Evolutionary conservation across 2,888 invertebrate species (phyloP), one percentile per base, ranked within the genome.

Genomic region (Ferrisia virgata): DNA sequence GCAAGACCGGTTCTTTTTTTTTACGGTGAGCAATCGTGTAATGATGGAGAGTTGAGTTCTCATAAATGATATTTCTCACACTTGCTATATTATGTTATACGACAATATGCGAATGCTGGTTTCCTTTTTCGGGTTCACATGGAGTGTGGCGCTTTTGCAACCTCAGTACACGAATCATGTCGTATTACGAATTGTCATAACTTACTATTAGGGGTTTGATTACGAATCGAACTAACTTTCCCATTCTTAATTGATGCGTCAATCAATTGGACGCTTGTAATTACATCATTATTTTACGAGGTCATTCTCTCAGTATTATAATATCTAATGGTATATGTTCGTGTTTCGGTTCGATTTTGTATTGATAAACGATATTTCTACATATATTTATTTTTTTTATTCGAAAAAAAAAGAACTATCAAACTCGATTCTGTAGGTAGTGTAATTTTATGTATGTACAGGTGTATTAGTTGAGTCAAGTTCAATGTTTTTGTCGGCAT

Each of bases 51-150:
- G 31, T 69, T 15, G 69, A 69, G 69, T 69, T 69, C 69, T 69
- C 69, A 69, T 69, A 69, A 31, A 69, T 69, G 69, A 69, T 69
- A 69, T 69, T 69, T 69, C 31, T 69, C 69, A 69, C 69, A 69
- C 69, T 28, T 53, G 13, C 8, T 28, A 31, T 31, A 13, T 40
- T 58, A 13, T 22, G 25, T 5, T 31, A 31, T 28, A 31, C 69
- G 69, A 28, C 28, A 31, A 69, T 69, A 69, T 31, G 69, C 69
- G 69, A 69, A 69, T 69, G 28, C 53, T 53, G 22, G 53, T 53
- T 53, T 53, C 53, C 53, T 53, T 53, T 53, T 53, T 53, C 53
- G 53, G 53, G 53, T 53, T 53, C 53, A 53, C 53, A 53, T 53
- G 53, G 53, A 53, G 53, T 53, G 53, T 53, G 53, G 53, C 53